Conservation (phyloP, 92 coral and sea anemone species). For the Zoanthus sociatus region DNA sequence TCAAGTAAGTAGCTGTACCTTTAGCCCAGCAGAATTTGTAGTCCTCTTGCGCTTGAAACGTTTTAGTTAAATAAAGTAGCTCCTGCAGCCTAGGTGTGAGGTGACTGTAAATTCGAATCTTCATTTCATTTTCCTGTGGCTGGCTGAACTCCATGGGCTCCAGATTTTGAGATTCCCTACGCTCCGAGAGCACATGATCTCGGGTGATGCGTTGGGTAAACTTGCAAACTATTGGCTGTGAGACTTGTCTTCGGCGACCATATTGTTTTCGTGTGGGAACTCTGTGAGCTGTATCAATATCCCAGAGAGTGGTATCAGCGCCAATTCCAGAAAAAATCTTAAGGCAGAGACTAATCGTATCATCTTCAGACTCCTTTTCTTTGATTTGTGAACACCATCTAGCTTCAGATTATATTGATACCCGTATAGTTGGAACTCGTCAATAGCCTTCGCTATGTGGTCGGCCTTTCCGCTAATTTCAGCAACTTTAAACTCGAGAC, state of each 20-base stretch:
- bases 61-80: slow-evolving; percentile 43
- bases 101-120: slow-evolving; percentile 35
- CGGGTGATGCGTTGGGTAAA: too few relatives aligned
- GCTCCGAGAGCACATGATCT: too few relatives aligned
- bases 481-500: too few relatives aligned
- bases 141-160: slow-evolving; percentile 24
- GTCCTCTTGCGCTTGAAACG: slow-evolving; percentile 42
- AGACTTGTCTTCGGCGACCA: slow-evolving; percentile 35
- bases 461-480: too few relatives aligned
- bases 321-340: neutral
- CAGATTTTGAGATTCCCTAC: slow-evolving; percentile 28
- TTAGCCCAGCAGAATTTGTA: slow-evolving; percentile 47
- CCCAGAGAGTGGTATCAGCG: slow-evolving; percentile 28
- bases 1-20: slow-evolving; percentile 33
- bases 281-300: slow-evolving; percentile 41
- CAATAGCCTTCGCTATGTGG: too few relatives aligned
- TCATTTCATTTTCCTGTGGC: slow-evolving; percentile 35
- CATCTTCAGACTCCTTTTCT: too few relatives aligned
- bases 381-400: too few relatives aligned
- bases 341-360: too few relatives aligned
- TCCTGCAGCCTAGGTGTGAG: slow-evolving; percentile 53
- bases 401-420: too few relatives aligned
- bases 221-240: slow-evolving; percentile 17
- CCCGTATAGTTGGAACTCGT: too few relatives aligned
- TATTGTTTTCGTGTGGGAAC: slow-evolving; percentile 45